Conservation (phyloP, 2,888 invertebrate genomes). For the Caenorhabditis sinica region DNA sequence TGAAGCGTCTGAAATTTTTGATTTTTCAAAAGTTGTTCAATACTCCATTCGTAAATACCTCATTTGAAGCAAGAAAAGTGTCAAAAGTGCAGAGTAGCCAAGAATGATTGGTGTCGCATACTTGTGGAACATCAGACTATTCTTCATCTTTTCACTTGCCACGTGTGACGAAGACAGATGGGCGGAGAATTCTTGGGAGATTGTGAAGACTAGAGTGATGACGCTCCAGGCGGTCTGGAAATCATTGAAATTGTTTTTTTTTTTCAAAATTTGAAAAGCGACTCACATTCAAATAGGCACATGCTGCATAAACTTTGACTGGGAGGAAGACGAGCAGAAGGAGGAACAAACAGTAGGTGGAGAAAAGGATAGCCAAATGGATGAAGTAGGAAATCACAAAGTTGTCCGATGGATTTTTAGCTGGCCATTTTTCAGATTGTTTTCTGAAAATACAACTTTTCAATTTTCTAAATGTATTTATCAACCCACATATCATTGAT, state of each 20-base stretch:
- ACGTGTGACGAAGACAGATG: not conserved
- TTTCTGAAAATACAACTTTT: not conserved
- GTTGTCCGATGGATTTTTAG: not conserved
- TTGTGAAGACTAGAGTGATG: not conserved
- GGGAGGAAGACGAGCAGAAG: not conserved
- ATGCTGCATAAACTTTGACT: not conserved
- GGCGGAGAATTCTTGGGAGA: not conserved
- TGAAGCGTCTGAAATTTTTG: not conserved
- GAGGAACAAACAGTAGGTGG: not conserved
- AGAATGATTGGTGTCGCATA: not conserved
- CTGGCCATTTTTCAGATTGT: not conserved
- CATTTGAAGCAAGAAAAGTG: not conserved
- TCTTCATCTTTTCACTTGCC: not conserved
- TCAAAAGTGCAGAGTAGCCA: not conserved
- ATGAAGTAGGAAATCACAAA: not conserved
- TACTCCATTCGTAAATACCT: too few species aligned
- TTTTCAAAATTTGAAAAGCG: not conserved
- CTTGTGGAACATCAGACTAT: not conserved
- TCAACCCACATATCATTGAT: not conserved
- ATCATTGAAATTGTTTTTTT: not conserved
- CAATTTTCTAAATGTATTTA: not conserved
- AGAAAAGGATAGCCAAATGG: not conserved
- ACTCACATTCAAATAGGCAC: not conserved
- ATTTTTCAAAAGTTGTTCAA: not conserved
- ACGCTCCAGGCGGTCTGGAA: not conserved